These are phyloP conservation scores for Philopedon plagiatum DNA, from an alignment of 2,888 invertebrate species.

Conservation along the genomic window DNA sequence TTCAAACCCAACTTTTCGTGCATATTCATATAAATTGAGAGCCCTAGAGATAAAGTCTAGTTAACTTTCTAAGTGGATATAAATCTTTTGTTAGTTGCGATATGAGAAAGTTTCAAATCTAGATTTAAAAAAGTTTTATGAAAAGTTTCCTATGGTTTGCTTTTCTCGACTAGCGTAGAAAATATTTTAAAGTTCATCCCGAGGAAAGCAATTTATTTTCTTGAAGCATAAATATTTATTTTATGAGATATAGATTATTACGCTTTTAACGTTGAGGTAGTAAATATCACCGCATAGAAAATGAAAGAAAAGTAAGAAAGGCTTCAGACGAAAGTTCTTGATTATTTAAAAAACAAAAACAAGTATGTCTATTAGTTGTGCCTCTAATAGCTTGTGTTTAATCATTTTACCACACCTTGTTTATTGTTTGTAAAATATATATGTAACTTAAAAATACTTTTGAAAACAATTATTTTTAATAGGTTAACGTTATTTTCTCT, in stretches of 20 bases:
- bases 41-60: constrained; percentile 59
- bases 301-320: too few species aligned
- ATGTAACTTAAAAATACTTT: too few species aligned
- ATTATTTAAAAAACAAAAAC: too few species aligned
- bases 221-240: constrained; percentile 47
- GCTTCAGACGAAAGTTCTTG: too few species aligned
- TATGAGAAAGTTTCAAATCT: constrained; percentile 64
- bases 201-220: constrained; percentile 52
- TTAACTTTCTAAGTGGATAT: constrained; percentile 65
- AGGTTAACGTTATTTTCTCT: too few species aligned
- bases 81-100: constrained; percentile 65
- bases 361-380: too few species aligned
- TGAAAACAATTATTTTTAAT: too few species aligned
- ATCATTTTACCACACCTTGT: too few species aligned
- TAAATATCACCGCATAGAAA: constrained; percentile 11
- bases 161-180: constrained; percentile 50
- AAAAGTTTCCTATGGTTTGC: constrained; percentile 48
- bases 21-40: constrained; percentile 63
- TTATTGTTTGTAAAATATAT: too few species aligned
- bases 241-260: constrained; percentile 36
- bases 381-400: too few species aligned
- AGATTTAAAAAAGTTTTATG: constrained; percentile 60
- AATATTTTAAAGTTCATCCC: constrained; percentile 53
- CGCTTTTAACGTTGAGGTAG: constrained; percentile 23
- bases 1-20: constrained; percentile 44